Base-by-base conservation (phyloP, 2,888 invertebrate species). In the Conistra vaccinii region DNA sequence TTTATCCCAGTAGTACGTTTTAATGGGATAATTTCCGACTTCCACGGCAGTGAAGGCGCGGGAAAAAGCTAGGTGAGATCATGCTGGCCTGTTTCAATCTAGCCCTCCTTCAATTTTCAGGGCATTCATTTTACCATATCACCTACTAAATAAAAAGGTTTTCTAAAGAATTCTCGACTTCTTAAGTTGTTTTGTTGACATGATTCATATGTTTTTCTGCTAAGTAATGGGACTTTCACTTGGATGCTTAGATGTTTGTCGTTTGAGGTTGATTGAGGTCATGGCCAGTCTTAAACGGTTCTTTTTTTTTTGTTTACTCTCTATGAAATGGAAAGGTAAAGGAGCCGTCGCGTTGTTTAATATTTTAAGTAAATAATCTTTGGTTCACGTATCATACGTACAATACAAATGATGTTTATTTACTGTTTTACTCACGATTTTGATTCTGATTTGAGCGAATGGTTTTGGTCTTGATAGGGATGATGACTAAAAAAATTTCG, bases 171-270 rank as follows among this genome's bases (percentile, higher is more conserved):
- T n/a, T 29, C 20, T 60, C 14, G 2, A 70, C n/a, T 32, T 51
- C 32, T 26, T 23, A 23, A 32, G n/a, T 57, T 57, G 39, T 68
- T 55, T 60, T 53, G 53, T 76, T 53, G 29, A 32, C 26, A 58
- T 72, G 66, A 51, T 69, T 73, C 73, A 65, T 74, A 73, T 61
- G 51, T 67, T 67, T 79, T 76, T 61, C 5, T 76, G 60, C 48
- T 39, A 12, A 35, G 62, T 68, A 42, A 60, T 39, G 55, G 1
- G 2, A 70, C 84, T 82, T 82, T 82, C 82, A 80, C 84, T 84
- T 29, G 17, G 12, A 23, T 61, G 20, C 23, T 73, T 20, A 57
- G 39, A 60, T 73, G 48, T 81, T 35, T 51, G n/a, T 57, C 35
- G 29, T 65, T 7, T 32, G 26, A 3, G n/a, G 23, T 26, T 17